Percentiles rank a stretch among this genome's conserved stretches.
Evolutionary conservation across 2,113 vertebrate genomes (phyloP).

Genomic region (Ophthalmotilapia sp.): DNA sequence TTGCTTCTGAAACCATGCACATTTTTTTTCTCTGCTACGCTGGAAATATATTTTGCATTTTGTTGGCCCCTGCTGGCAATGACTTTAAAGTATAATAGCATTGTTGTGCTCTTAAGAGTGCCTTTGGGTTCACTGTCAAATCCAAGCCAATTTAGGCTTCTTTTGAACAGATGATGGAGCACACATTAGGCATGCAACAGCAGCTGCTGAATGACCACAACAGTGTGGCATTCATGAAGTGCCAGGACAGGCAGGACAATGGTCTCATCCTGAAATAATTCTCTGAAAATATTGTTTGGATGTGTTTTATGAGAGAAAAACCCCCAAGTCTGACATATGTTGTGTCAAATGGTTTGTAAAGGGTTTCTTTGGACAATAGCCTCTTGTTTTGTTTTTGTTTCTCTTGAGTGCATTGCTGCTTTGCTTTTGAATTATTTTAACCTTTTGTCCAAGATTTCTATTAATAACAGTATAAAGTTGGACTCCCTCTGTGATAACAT

Average conservation of each 20-base stretch:
- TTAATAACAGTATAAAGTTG: background rate
- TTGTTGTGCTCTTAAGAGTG: constrained; percentile 11
- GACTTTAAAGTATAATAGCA: constrained; percentile 17
- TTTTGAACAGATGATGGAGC: constrained; percentile 38
- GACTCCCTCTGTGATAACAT: background rate
- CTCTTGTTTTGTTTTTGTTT: background rate
- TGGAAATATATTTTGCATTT: constrained; percentile 1
- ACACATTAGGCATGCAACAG: constrained; percentile 38
- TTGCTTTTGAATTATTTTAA: background rate
- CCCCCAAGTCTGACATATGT: background rate
- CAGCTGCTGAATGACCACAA: constrained; percentile 48
- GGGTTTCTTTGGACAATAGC: background rate
- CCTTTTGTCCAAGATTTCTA: background rate
- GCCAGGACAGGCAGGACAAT: constrained; percentile 38
- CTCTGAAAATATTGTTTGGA: constrained; percentile 17
- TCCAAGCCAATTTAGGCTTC: constrained; percentile 28
- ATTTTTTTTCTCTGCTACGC: background rate
- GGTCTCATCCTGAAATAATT: constrained; percentile 7
- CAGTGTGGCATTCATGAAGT: constrained; percentile 16
- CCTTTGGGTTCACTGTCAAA: constrained; percentile 33
- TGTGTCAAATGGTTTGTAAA: background rate
- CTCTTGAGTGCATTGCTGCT: background rate
- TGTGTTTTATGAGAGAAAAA: constrained; percentile 15
- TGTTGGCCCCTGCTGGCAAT: constrained; percentile 25
- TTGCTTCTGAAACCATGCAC: background rate